Evolutionary conservation across 2,113 vertebrate species (phyloP), one percentile per base, ranked within the genome.

Genomic region (Cyanoramphus novaezelandiae): DNA sequence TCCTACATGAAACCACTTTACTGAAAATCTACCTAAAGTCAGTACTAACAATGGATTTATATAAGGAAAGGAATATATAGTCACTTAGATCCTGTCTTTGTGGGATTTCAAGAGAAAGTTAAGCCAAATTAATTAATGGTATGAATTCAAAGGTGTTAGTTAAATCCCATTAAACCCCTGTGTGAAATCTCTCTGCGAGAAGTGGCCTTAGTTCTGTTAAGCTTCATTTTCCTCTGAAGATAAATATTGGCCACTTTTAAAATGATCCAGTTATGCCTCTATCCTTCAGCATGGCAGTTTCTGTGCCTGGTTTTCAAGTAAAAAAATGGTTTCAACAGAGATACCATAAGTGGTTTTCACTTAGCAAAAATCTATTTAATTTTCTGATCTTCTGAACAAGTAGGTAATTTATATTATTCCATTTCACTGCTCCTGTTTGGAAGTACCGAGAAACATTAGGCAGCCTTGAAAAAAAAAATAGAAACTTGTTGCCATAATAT

Each of bases 401-500:
- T 6, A 68, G 28, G 33, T 41, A 92, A 91, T 92, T 93, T 46
- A 79, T 15, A 92, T 79, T 70, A 94, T 72, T 96, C 62, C 28
- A 60, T 69, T 95, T 84, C 62, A 92, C 35, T 79, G 46, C 44
- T 78, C 39, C n/a, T 76, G 21, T 62, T 93, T 69, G 41, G 52
- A 84, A 10, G 13, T 72, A 89, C 80, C 35, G 44, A 91, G 57
- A 96, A 95, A 82, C 88, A 96, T 82, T 27, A 96, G 11, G 64
- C 79, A 89, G 77, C 25, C 82, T 92, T 53, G 11, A 13, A 44
- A 86, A 94, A 78, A 53, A 67, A 80, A 60, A n/a, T 0, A 47
- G 44, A 74, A 95, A 86, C 83, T 93, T 89, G 92, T 89, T 96
- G 95, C 77, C 43, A 23, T 96, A 93, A 96, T 89, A 93, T 80